These are phyloP conservation scores for Seriola dumerili DNA, from an alignment of 2,113 vertebrate genomes.

Conservation along the genomic window DNA sequence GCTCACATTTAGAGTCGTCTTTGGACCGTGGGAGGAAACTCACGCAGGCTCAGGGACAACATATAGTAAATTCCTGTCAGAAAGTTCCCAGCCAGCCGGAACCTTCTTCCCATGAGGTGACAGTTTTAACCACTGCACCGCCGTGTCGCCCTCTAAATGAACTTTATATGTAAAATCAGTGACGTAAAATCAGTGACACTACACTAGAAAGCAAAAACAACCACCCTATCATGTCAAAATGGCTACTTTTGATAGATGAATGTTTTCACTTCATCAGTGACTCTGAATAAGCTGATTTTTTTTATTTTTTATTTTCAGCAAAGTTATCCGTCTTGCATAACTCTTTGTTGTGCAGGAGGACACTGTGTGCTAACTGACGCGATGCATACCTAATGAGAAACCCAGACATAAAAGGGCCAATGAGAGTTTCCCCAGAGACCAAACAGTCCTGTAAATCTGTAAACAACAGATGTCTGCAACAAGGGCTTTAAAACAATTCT, in stretches of 20 bases:
- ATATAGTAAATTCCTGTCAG: too few species aligned
- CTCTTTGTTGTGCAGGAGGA: conserved; percentile 56
- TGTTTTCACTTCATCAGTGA: conserved; percentile 22
- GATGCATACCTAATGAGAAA: conserved; percentile 63
- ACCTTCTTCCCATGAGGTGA: too few species aligned
- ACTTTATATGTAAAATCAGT: neutral
- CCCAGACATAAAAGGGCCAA: conserved; percentile 42
- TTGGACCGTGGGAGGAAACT: too few species aligned
- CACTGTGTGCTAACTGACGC: conserved; percentile 53
- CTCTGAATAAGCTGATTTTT: conserved; percentile 28
- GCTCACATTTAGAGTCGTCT: neutral
- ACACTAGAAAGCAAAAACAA: neutral
- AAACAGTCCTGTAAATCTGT: conserved; percentile 65
- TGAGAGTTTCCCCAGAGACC: conserved; percentile 39
- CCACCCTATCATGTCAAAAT: neutral
- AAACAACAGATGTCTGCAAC: conserved; percentile 68
- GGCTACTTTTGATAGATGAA: conserved; percentile 19
- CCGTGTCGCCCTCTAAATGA: too few species aligned
- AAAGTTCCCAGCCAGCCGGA: too few species aligned
- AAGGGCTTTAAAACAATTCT: conserved; percentile 57
- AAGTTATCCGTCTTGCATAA: conserved; percentile 55
- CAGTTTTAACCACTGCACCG: too few species aligned
- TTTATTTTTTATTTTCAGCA: conserved; percentile 65
- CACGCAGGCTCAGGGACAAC: too few species aligned
- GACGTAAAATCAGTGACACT: neutral